Conservation (phyloP, 2,797 vertebrate species). For the Rhabdomys pumilio region DNA sequence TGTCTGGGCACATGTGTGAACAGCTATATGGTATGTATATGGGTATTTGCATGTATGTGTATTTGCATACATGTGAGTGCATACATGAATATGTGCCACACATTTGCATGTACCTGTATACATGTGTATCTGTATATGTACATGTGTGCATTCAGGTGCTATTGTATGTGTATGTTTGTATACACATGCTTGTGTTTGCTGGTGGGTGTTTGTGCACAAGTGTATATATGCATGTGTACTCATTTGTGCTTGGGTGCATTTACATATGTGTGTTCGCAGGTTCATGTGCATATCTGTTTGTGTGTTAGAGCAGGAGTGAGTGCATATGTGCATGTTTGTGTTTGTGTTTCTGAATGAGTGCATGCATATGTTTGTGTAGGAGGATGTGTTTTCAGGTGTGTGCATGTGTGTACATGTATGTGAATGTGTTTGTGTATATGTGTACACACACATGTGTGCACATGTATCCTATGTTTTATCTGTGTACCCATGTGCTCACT, state of each 20-base stretch:
- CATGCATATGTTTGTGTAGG: neutral
- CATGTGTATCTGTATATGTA: neutral
- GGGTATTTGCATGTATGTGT: neutral
- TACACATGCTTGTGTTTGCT: neutral
- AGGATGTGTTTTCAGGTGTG: neutral
- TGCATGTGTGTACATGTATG: neutral
- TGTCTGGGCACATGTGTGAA: neutral
- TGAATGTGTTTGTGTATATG: no score
- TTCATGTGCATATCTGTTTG: neutral
- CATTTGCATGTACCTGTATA: neutral
- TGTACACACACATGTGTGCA: neutral
- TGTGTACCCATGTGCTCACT: neutral
- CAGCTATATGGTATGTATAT: neutral
- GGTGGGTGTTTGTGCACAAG: neutral
- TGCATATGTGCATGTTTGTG: neutral
- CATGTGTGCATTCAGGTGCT: neutral
- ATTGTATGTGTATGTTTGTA: neutral
- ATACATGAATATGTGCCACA: neutral
- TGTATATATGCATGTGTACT: neutral
- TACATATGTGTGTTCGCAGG: neutral
- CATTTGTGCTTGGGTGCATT: neutral
- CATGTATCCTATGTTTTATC: neutral
- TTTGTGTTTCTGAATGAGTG: neutral
- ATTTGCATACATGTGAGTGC: neutral
- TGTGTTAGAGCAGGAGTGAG: neutral